Evolutionary conservation across 2,113 vertebrate species (phyloP), one percentile per base, ranked within the genome.

Genomic region (Periophthalmodon schlosseri): DNA sequence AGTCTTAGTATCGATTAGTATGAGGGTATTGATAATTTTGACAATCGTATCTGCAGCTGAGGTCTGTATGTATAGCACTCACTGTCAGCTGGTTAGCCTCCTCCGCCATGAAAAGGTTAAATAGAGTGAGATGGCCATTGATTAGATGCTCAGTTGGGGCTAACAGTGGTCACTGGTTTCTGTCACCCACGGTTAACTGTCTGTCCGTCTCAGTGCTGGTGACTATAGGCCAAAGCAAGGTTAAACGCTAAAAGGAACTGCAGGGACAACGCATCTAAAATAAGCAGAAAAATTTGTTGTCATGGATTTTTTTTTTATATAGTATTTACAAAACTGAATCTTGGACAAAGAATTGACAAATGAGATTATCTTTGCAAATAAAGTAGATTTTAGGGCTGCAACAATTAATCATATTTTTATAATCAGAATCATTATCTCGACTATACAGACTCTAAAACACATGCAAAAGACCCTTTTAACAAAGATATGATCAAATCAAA

Each of bases 81-180:
- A 28, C 14, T 57, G 63, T 46, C 33, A 36, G 21, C 57, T 79
- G 83, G 67, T 72, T 73, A 60, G 65, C 73, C 74, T 52, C 67
- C n/a, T 50, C 73, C 21, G 13, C 70, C 69, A 74, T 82, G 77
- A 72, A 67, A 70, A 76, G 85, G 78, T 82, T 75, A 85, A 81
- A 18, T 47, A 70, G 16, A 33, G 72, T 49, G 70, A 73, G 72
- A 80, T 71, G 74, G 73, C 60, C 78, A 86, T 80, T 85, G 86
- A 91, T 82, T 61, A 58, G 57, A 70, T 36, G 71, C 47, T 81
- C 63, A 75, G 70, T 36, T 24, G 69, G 7, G 71, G 65, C 69
- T 67, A 72, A 70, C 50, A 2, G 73, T 82, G 82, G 77, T 85
- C 70, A 76, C 63, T 76, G 64, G 58, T 81, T 84, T 34, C 68